Conservation (phyloP, 2,797 vertebrate genomes). For the Catamblyrhynchus diadema region DNA sequence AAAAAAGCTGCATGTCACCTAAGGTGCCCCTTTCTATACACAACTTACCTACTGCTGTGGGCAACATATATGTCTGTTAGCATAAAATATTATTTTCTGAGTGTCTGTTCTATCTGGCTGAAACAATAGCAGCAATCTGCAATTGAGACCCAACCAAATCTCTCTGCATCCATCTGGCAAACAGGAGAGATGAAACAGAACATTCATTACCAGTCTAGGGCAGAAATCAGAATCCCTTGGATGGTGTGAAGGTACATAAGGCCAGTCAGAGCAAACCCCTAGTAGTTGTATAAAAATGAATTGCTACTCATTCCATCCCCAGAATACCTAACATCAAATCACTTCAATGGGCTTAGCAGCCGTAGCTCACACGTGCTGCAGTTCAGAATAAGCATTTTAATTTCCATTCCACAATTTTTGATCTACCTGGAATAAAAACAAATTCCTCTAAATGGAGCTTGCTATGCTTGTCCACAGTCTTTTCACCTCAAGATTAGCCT, state of each 20-base stretch:
- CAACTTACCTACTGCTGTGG: neutral
- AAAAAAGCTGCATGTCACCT: neutral
- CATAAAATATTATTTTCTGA: neutral
- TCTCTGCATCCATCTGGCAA: neutral
- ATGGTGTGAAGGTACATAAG: neutral
- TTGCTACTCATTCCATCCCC: neutral
- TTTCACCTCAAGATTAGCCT: neutral
- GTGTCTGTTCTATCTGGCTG: neutral
- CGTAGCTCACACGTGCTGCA: rapidly evolving
- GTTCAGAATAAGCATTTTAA: neutral
- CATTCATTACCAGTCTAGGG: neutral
- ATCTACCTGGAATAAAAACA: neutral
- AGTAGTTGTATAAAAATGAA: neutral
- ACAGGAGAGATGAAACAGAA: neutral
- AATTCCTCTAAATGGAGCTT: neutral
- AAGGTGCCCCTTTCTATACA: neutral
- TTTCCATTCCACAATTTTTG: neutral
- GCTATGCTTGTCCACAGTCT: neutral
- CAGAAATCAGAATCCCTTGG: neutral
- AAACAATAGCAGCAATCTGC: neutral
- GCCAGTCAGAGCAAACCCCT: neutral
- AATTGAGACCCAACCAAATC: neutral
- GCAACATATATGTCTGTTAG: neutral
- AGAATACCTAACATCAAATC: neutral
- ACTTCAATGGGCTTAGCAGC: neutral